Base-by-base conservation (phyloP, 2,888 invertebrate species). In the Cephonodes hylas region DNA sequence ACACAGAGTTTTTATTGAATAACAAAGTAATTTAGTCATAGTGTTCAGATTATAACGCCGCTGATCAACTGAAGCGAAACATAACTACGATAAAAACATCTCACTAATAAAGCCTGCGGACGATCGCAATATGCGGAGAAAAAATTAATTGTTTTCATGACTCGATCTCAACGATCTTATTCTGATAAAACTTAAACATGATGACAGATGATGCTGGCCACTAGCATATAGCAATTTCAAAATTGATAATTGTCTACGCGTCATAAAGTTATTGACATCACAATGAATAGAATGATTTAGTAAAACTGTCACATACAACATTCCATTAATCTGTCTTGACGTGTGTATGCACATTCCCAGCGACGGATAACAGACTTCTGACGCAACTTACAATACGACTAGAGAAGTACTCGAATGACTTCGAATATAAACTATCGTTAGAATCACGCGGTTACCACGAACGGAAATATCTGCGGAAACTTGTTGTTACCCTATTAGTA, bases 21-120 rank as follows among this genome's bases (percentile, higher is more conserved):
- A 27, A 20, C 34, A 31, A 44, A 27, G 31, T 31, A 59, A 60
- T 23, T 60, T 60, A 23, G 60, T 48, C 60, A 48, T 34, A 34
- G 38, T 60, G 13, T 48, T 25, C 48, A 38, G n/a, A 34, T 75
- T 72, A 75, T 73, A 75, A 76, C 77, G 77, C 74, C 70, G 77
- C 71, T 68, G 67, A 70, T 60, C 64, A 77, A 77, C 66, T 75
- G 74, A 71, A 81, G 79, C 81, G 78, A 77, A 80, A 77, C 80
- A 76, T 77, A 79, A 79, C 72, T 68, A 67, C 71, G 72, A 79
- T 77, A 84, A 83, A 80, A 81, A 74, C 70, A 66, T 64, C 65
- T 66, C 62, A 66, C 69, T 64, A 72, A 76, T 74, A 71, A 67
- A 73, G 69, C 64, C 65, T 62, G 69, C 63, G 64, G 60, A 66